Percentiles rank a stretch among this genome's conserved stretches.
These are phyloP conservation scores for Cheirogaleus medius DNA, from an alignment of 2,113 vertebrate species.

Conservation along the genomic window DNA sequence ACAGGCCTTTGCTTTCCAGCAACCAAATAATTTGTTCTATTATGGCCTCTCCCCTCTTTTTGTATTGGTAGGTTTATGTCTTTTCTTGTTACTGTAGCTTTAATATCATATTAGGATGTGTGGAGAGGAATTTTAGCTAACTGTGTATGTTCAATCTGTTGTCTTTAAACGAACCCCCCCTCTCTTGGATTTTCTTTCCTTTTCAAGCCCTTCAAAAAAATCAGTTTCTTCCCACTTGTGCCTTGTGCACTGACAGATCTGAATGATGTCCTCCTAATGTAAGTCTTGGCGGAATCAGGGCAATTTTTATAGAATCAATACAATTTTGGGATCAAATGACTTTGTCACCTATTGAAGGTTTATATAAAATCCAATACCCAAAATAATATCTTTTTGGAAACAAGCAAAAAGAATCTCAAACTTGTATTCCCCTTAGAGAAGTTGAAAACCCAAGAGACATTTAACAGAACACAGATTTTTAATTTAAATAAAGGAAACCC, in stretches of 20 bases:
- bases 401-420: not conserved
- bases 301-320: not conserved
- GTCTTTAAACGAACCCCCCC: not conserved
- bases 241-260: not conserved
- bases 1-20: not conserved
- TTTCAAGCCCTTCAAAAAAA: not conserved
- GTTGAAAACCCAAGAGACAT: not conserved
- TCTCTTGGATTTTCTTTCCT: not conserved
- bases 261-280: not conserved
- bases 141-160: not conserved
- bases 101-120: not conserved
- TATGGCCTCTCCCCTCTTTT: not conserved
- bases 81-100: not conserved
- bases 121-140: not conserved
- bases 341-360: not conserved
- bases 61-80: not conserved
- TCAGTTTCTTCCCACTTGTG: not conserved
- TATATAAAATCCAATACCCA: not conserved
- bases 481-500: slow-evolving; percentile 27
- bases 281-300: not conserved
- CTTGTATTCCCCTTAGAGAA: not conserved
- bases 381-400: slow-evolving; percentile 10
- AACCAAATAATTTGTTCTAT: not conserved
- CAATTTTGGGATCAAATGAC: not conserved
- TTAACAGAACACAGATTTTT: slow-evolving; percentile 35